Evolutionary conservation across 2,888 invertebrate species (phyloP), one percentile per base, ranked within the genome.

Genomic region (Eupeodes latifasciatus): DNA sequence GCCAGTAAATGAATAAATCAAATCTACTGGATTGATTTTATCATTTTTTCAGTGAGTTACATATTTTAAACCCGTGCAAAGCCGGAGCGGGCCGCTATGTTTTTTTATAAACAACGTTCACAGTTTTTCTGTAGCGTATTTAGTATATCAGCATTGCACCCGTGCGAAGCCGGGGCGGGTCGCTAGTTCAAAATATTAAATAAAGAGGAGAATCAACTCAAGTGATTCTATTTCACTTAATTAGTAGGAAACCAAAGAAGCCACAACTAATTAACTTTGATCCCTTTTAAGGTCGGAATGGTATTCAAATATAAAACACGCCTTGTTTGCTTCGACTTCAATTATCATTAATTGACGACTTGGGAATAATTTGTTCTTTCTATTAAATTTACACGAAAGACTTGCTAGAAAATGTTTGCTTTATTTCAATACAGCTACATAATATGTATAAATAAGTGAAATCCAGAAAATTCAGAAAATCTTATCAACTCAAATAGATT

Each of bases 221-320:
- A 27, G 27, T 62, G 72, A 59, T 74, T 47, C 49, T 34, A 74
- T 49, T 44, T 19, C 5, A 59, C 57, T 59, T 47, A 57, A 47
- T 72, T 72, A 59, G 10, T 49, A 72, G 44, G 44, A 62, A 62
- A 62, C 62, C 62, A 44, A 62, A 44, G 47, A 44, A 72, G 27
- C 47, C 57, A 6, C 44, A 44, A 59, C 19, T 59, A 47, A 72
- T 49, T 47, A 44, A n/a, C 34, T 19, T n/a, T 14, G 61, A 61
- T n/a, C n/a, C 72, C n/a, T 47, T 14, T 47, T 27, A 16, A 27
- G 57, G 19, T 44, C 44, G 57, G 9, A 72, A 44, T 19, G 59
- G 59, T 59, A 57, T 57, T 72, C 72, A 72, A 57, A 72, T 40
- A 44, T 47, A n/a, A 19, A 62, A 19, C 40, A 62, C 62, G 9